A percentile compares a stretch with the other conserved stretches of the same genome.
Evolutionary conservation across 2,797 vertebrate genomes (phyloP).

Genomic region (Setipinna tenuifilis): DNA sequence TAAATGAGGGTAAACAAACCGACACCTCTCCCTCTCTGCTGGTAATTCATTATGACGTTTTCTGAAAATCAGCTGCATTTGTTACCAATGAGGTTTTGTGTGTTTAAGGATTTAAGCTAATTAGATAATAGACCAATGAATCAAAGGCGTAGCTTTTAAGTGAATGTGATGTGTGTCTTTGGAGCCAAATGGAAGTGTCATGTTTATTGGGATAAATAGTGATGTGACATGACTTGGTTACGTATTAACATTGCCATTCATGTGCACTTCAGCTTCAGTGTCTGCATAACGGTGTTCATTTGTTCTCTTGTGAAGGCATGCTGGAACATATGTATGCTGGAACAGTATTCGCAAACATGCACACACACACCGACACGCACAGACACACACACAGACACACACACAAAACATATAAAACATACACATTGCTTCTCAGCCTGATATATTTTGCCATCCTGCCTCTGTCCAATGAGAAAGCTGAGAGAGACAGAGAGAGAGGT

Average conservation of each 20-base stretch:
- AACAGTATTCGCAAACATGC: too few relatives aligned
- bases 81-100: background rate
- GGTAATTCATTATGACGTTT: background rate
- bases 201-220: slow-evolving; percentile 13
- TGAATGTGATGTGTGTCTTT: background rate
- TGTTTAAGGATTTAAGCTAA: slow-evolving; percentile 20
- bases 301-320: background rate
- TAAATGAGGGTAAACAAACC: background rate
- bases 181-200: background rate
- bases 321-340: too few relatives aligned
- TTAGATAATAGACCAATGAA: slow-evolving; percentile 12
- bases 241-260: background rate
- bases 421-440: background rate
- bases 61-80: background rate
- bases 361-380: too few relatives aligned
- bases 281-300: background rate
- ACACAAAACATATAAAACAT: too few relatives aligned
- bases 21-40: background rate
- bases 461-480: slow-evolving; percentile 40
- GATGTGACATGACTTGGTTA: slow-evolving; percentile 12
- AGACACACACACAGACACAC: too few relatives aligned
- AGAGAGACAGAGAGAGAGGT: too few relatives aligned
- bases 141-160: slow-evolving; percentile 11
- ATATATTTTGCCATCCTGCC: slow-evolving; percentile 40
- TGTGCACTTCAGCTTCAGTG: background rate